A percentile compares a stretch with the other conserved stretches of the same genome.
These are phyloP conservation scores for Dromius quadrimaculatus DNA, from an alignment of 2,888 invertebrate species.

Conservation along the genomic window DNA sequence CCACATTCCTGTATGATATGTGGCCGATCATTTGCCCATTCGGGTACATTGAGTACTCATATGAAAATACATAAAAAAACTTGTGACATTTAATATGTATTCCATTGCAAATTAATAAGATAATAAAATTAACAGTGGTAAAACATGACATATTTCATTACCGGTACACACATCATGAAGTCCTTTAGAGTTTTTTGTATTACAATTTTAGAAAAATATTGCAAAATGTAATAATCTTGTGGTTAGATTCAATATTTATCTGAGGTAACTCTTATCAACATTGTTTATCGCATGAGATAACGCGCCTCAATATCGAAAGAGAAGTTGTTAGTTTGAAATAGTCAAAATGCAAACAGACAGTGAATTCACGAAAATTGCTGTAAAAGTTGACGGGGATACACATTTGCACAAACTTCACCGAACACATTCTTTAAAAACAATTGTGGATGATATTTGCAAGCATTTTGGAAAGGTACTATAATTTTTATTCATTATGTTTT, in stretches of 20 bases:
- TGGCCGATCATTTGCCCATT: constrained; percentile 60
- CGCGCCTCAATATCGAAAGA: constrained; percentile 20
- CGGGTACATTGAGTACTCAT: constrained; percentile 57
- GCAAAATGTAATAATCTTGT: no score
- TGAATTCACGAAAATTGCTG: constrained; percentile 53
- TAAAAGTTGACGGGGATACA: constrained; percentile 53
- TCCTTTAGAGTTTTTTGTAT: no score
- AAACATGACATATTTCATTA: no score
- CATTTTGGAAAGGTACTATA: constrained; percentile 28
- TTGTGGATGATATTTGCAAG: constrained; percentile 55
- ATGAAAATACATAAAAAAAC: constrained; percentile 53
- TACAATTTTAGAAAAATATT: not conserved
- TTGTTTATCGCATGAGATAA: constrained; percentile 13
- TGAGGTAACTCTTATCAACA: constrained; percentile 30
- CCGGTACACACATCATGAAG: no score
- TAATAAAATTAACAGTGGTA: not conserved
- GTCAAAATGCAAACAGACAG: constrained; percentile 33
- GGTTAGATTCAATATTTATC: constrained; percentile 28
- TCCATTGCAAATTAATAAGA: not conserved
- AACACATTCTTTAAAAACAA: constrained; percentile 53
- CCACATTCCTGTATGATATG: constrained; percentile 61
- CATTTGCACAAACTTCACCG: constrained; percentile 55
- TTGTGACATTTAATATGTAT: constrained; percentile 10
- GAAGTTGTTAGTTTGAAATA: constrained; percentile 4
- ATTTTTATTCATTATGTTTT: not conserved